Evolutionary conservation across 2,888 invertebrate genomes (phyloP).

Genomic region (Hydrotaea cyrtoneurina): DNA sequence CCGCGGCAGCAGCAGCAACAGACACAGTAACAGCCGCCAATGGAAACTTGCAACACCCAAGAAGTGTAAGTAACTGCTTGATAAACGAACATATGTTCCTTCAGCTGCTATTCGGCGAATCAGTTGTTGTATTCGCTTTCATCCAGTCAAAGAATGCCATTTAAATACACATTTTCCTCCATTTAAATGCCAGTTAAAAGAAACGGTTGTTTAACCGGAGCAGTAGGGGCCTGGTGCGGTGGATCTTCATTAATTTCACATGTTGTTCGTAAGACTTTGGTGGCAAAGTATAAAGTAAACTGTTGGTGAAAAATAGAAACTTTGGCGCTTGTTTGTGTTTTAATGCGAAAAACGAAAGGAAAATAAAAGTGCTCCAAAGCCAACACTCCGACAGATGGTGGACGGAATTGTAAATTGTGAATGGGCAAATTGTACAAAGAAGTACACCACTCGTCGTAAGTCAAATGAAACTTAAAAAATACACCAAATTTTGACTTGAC

Average conservation of each 20-base stretch:
- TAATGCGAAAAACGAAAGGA: background rate
- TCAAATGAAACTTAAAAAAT: background rate
- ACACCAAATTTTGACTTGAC: background rate
- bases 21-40: background rate
- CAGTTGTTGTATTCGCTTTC: background rate
- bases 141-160: background rate
- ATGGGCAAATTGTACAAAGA: background rate
- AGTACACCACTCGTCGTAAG: background rate
- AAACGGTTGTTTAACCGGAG: background rate
- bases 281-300: background rate
- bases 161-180: constrained; percentile 1
- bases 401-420: background rate
- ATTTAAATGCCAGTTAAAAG: background rate
- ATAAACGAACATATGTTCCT: background rate
- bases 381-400: background rate
- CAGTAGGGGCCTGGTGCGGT: background rate
- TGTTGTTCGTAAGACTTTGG: background rate
- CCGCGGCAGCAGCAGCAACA: too few species aligned
- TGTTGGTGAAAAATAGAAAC: background rate
- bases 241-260: constrained; percentile 4
- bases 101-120: background rate
- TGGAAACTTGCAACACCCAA: background rate
- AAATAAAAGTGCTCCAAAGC: background rate
- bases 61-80: background rate
- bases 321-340: background rate